A percentile compares a stretch with the other conserved stretches of the same genome.
Conservation (phyloP, 2,113 vertebrate species). For the Sprattus sprattus region DNA sequence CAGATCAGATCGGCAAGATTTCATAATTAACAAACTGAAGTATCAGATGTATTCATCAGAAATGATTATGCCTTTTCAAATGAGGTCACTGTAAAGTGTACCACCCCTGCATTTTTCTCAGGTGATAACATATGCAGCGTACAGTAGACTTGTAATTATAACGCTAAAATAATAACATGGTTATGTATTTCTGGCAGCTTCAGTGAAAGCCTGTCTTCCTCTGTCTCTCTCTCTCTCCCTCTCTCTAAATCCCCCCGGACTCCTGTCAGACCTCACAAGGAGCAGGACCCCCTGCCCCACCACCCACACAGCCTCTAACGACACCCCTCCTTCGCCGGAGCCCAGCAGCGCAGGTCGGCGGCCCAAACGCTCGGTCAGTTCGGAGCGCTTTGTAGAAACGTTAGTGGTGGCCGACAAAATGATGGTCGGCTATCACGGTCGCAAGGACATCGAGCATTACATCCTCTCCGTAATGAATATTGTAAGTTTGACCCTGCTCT, state of each 20-base stretch:
- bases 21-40: background rate
- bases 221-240: background rate
- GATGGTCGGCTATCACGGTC: slow-evolving; percentile 98
- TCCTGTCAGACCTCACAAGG: slow-evolving; percentile 78
- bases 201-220: slow-evolving; percentile 48
- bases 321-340: slow-evolving; percentile 60
- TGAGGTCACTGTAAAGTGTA: background rate
- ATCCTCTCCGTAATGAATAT: slow-evolving; percentile 99
- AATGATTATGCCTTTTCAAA: slow-evolving; percentile 8
- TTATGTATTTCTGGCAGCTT: slow-evolving; percentile 35
- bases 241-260: slow-evolving; percentile 20
- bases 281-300: slow-evolving; percentile 73
- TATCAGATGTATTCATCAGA: background rate
- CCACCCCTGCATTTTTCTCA: background rate
- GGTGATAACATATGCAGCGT: background rate
- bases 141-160: slow-evolving; percentile 13
- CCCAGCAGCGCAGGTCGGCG: slow-evolving; percentile 67
- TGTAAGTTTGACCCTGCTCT: slow-evolving; percentile 95
- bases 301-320: slow-evolving; percentile 51
- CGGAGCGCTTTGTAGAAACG: slow-evolving; percentile 94
- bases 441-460: slow-evolving; percentile 98
- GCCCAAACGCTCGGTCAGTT: slow-evolving; percentile 88
- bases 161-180: background rate
- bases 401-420: slow-evolving; percentile 98
- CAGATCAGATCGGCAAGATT: background rate